Conservation (phyloP, 2,888 invertebrate species). For the Polymixis flavicincta region DNA sequence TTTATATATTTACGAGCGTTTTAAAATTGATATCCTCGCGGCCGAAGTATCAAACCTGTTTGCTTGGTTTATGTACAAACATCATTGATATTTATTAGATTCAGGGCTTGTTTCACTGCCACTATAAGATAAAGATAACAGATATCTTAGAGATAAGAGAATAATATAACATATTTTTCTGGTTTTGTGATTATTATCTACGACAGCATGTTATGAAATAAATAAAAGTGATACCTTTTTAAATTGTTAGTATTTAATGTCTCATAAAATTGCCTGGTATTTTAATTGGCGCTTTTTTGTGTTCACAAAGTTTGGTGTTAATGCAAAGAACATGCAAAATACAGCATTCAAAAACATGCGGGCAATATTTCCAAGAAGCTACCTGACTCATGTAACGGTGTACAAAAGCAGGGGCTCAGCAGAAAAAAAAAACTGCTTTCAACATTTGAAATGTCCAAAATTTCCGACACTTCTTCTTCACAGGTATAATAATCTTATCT, state of each 20-base stretch:
- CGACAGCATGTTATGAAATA: slow-evolving; percentile 33
- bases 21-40: slow-evolving; percentile 64
- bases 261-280: slow-evolving; percentile 5
- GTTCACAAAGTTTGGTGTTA: not conserved
- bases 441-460: slow-evolving; percentile 43
- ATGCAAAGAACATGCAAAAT: slow-evolving; percentile 8
- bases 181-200: slow-evolving; percentile 39
- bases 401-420: slow-evolving; percentile 22
- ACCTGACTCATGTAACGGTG: slow-evolving; percentile 52
- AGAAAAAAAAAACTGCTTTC: slow-evolving; percentile 34
- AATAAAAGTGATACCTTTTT: slow-evolving; percentile 41
- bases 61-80: slow-evolving; percentile 61
- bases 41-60: slow-evolving; percentile 60
- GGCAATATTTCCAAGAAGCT: slow-evolving; percentile 51
- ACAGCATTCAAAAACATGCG: slow-evolving; percentile 15
- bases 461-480: slow-evolving; percentile 17
- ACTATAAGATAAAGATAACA: slow-evolving; percentile 63
- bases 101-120: slow-evolving; percentile 60
- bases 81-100: slow-evolving; percentile 64
- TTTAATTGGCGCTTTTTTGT: slow-evolving; percentile 10
- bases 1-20: slow-evolving; percentile 63
- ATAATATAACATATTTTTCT: slow-evolving; percentile 54
- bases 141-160: slow-evolving; percentile 52
- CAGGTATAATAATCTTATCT: slow-evolving; percentile 40
- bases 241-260: slow-evolving; percentile 18